Evolutionary conservation across 2,888 invertebrate species (phyloP), one percentile per base, ranked within the genome.

Genomic region (Nipponacmea schrenckii): DNA sequence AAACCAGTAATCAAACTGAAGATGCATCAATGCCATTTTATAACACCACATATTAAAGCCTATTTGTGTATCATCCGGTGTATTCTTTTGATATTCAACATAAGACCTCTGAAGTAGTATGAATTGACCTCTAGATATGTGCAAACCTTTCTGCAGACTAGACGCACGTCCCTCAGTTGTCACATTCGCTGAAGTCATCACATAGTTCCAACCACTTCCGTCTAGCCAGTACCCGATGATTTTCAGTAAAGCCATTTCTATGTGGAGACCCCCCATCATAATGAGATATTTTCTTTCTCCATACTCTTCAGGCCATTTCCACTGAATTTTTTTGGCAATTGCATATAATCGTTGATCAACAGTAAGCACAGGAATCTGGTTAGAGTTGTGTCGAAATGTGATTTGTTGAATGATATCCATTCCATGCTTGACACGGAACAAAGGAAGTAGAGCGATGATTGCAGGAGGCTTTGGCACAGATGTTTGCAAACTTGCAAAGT

Each of bases 81-180:
- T n/a, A n/a, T n/a, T n/a, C n/a, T n/a, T n/a, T n/a, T n/a, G n/a
- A n/a, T n/a, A n/a, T n/a, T n/a, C n/a, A n/a, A n/a, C n/a, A n/a
- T n/a, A n/a, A n/a, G n/a, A n/a, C n/a, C n/a, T n/a, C n/a, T n/a
- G n/a, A n/a, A n/a, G n/a, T n/a, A n/a, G n/a, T n/a, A n/a, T n/a
- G n/a, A n/a, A 64, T 27, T n/a, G 64, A 64, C 64, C 20, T 64
- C 24, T 8, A 26, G 64, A 64, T 24, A 64, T 8, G 27, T 64
- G 64, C 3, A 27, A 64, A 26, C 64, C 26, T n/a, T n/a, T n/a
- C n/a, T n/a, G n/a, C n/a, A n/a, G n/a, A n/a, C n/a, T n/a, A n/a
- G n/a, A n/a, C n/a, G 64, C 64, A 20, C 64, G 20, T 64, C 64
- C 64, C 15, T 64, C 64, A 26, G 64, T 64, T 64, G 64, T 64